Evolutionary conservation across 2,888 invertebrate genomes (phyloP).

Genomic region (Mellilla xanthometata): DNA sequence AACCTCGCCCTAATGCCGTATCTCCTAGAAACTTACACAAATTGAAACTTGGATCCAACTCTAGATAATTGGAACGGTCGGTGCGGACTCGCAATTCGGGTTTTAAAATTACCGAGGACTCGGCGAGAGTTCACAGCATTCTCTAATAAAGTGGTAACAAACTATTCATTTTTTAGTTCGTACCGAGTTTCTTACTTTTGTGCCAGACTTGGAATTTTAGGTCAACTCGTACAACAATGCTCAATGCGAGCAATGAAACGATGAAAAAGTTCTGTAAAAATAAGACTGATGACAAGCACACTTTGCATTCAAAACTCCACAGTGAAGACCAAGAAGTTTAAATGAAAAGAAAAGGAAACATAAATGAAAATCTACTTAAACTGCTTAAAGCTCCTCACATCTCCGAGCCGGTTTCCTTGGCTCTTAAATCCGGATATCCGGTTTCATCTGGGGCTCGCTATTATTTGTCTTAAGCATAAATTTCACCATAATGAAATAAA

Average conservation of each 20-base stretch:
- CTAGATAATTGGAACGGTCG: conserved; percentile 48
- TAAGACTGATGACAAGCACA: not conserved
- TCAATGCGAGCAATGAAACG: too few relatives aligned
- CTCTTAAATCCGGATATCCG: conserved; percentile 65
- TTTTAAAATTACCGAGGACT: conserved; percentile 19
- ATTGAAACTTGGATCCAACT: conserved; percentile 51
- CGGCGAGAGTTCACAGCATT: not conserved
- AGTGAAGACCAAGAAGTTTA: conserved; percentile 24
- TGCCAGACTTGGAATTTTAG: too few relatives aligned
- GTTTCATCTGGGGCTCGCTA: conserved; percentile 46
- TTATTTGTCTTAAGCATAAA: conserved; percentile 51
- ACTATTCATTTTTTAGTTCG: too few relatives aligned
- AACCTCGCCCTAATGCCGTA: conserved; percentile 45
- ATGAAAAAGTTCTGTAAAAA: too few relatives aligned
- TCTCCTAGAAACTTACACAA: conserved; percentile 51
- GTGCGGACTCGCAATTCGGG: conserved; percentile 38
- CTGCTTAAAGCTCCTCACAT: conserved; percentile 48
- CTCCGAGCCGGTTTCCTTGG: conserved; percentile 51
- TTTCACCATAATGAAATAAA: conserved; percentile 29
- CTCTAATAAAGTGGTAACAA: too few relatives aligned
- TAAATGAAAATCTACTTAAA: conserved; percentile 52
- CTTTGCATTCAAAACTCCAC: conserved; percentile 5
- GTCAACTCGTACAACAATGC: too few relatives aligned
- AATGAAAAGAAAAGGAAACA: conserved; percentile 35
- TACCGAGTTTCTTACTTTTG: too few relatives aligned